These are phyloP conservation scores for Phrynosoma blainvillii DNA, from an alignment of 2,113 vertebrate species.

Conservation along the genomic window DNA sequence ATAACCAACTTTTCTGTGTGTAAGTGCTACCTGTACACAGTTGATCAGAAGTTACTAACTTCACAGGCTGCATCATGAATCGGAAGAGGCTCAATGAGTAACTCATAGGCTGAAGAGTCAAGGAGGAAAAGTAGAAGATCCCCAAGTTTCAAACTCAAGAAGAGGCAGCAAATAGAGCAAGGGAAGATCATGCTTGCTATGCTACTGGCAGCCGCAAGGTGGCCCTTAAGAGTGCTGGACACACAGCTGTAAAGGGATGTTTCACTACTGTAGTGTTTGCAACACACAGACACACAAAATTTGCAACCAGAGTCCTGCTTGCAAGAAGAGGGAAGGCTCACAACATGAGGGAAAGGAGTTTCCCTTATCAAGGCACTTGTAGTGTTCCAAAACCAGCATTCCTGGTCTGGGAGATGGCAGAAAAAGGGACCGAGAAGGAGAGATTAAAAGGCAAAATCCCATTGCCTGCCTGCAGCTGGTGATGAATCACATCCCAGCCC, in stretches of 20 bases:
- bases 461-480: too few relatives aligned
- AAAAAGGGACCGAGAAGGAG: not conserved
- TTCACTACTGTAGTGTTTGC: slow-evolving; percentile 4
- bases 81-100: not conserved
- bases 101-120: not conserved
- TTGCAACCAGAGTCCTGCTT: not conserved
- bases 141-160: too few relatives aligned
- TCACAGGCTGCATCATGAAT: not conserved
- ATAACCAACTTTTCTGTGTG: fast-evolving
- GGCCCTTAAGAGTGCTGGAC: not conserved
- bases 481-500: too few relatives aligned
- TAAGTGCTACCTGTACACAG: not conserved
- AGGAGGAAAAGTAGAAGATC: not conserved
- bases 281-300: not conserved
- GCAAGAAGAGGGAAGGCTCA: not conserved
- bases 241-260: not conserved
- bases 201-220: not conserved
- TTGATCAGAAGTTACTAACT: too few relatives aligned
- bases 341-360: not conserved
- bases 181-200: not conserved
- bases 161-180: not conserved
- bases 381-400: not conserved
- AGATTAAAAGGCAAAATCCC: not conserved
- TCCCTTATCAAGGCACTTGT: slow-evolving; percentile 23
- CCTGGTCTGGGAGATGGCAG: not conserved